Evolutionary conservation across 2,113 vertebrate species (phyloP).

Genomic region (Polypterus bichir): DNA sequence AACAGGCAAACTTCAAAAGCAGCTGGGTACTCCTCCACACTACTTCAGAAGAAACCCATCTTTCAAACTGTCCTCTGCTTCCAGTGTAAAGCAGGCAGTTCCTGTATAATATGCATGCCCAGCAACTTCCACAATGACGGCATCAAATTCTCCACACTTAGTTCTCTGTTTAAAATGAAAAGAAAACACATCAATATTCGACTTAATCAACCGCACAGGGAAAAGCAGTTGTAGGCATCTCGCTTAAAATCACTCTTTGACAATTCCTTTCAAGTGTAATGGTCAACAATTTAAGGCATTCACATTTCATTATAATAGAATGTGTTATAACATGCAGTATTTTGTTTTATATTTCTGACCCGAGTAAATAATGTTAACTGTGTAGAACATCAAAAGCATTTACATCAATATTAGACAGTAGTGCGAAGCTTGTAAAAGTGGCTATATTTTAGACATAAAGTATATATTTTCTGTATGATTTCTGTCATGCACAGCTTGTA

Average conservation of each 20-base stretch:
- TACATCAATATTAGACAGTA: no score
- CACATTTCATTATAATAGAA: not conserved
- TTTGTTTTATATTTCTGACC: not conserved
- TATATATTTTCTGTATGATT: no score
- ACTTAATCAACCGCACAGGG: not conserved
- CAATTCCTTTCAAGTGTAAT: not conserved
- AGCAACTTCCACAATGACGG: constrained; percentile 78
- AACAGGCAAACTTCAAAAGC: no score
- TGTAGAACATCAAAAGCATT: no score
- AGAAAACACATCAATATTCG: not conserved
- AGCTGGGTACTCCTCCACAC: constrained; percentile 10
- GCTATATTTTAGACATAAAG: no score
- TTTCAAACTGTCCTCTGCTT: constrained; percentile 61
- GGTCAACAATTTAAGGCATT: not conserved
- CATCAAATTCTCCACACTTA: constrained; percentile 62
- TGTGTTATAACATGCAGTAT: no score
- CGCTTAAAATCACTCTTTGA: not conserved
- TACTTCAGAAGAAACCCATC: constrained; percentile 74
- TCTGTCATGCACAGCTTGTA: no score
- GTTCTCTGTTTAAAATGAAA: constrained; percentile 51
- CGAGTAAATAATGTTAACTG: no score
- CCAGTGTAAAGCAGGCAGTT: constrained; percentile 61
- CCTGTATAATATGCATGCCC: constrained; percentile 82
- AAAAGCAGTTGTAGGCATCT: not conserved
- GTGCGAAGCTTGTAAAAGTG: no score